Evolutionary conservation across 2,888 invertebrate genomes (phyloP), one percentile per base, ranked within the genome.

Genomic region (Agrotis puta): DNA sequence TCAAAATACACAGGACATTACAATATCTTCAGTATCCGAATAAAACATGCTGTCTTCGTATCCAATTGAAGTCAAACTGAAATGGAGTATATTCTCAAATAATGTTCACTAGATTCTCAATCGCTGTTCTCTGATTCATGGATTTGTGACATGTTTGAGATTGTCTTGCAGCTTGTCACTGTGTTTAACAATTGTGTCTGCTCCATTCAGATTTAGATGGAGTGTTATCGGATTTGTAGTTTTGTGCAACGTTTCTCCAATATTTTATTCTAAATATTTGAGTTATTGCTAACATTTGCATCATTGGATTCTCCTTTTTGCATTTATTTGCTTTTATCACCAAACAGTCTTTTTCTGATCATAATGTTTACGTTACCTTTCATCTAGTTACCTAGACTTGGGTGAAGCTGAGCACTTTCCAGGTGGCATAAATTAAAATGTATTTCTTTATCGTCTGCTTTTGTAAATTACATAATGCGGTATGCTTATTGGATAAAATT

Each of bases 11-110:
- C 62, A 62, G 14, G 27, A 50, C 65, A 76, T 79, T 79, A 79
- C 72, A 79, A 72, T 70, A 24, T 64, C 64, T 79, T 54, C 67
- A 67, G 75, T 27, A 24, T 66, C 43, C 67, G 75, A 74, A 70
- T 77, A 80, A 80, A 80, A 75, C 79, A 64, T 80, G 74, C 77
- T 70, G 74, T 67, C 77, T 77, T 64, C 80, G 67, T 70, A 71
- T 59, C 57, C 57, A 69, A 74, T 80, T 76, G 70, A 56, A 74
- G 81, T 81, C 81, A 77, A 81, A 68, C 70, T 66, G 65, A 53
- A 78, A 74, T 66, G 39, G 66, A 78, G 64, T 71, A 53, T 43
- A 59, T 64, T 71, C 57, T 64, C 39, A 39, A 39, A 50, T 64
- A 79, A 71, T 53, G 70, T 62, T 79, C 64, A 20, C 24, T 59